Conservation (phyloP, 1,140 invertebrate species). For the Eurosta solidaginis region DNA sequence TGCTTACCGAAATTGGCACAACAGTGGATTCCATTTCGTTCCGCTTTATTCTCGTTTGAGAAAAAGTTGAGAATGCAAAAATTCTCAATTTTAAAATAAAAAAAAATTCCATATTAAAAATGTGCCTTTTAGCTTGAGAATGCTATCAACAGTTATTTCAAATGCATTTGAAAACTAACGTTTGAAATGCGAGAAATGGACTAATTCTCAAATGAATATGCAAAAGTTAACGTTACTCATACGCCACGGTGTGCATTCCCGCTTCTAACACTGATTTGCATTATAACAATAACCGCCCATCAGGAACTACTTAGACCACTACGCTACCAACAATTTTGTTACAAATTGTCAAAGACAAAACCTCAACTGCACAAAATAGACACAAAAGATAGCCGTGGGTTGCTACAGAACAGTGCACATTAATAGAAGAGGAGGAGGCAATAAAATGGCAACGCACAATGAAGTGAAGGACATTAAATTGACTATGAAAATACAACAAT, state of each 20-base stretch:
- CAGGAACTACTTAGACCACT: no score
- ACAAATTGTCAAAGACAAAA: neutral
- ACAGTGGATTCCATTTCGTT: no score
- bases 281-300: no score
- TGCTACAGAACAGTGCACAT: neutral
- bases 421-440: neutral
- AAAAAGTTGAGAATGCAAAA: no score
- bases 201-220: slow-evolving; percentile 7
- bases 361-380: neutral
- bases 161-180: no score
- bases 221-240: slow-evolving; percentile 13
- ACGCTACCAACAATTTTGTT: neutral
- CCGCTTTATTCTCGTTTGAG: no score
- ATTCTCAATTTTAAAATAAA: no score
- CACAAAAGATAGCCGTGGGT: neutral
- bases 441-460: neutral
- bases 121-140: no score
- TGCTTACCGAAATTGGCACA: no score
- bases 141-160: no score
- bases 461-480: neutral
- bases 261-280: neutral
- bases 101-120: no score
- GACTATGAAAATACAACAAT: neutral
- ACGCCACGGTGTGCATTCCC: neutral
- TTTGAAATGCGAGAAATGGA: neutral